Base-by-base conservation (phyloP, 2,113 vertebrate genomes). In the Sinocyclocheilus grahami region DNA sequence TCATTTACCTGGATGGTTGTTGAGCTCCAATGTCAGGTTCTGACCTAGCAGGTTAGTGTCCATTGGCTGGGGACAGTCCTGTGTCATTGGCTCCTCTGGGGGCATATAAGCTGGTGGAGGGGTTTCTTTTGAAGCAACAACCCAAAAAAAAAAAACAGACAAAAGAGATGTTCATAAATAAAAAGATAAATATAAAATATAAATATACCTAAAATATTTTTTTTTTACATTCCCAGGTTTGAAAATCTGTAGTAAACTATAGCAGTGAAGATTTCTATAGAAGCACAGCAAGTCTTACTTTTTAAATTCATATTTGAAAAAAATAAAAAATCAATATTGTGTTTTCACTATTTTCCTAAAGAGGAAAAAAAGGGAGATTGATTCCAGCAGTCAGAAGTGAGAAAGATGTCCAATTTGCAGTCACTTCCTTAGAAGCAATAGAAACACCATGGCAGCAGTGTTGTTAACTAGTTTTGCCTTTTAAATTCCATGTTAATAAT, bases 91-190 rank as follows among this genome's bases (percentile, higher is more conserved):
- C 93, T 99, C 98, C 93, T 99, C 98, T 0, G 97, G 96, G 89
- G 98, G 97, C 94, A 99, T 95, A 91, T 99, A 99, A 87, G 97
- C 98, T 91, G 98, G 98, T 67, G 98, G 97, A 3, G 98, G 98
- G 0, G 98, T 98, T 92, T 99, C 98, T 91, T 96, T 95, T 95
- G 87, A 88, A 89, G 72, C 88, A 46, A 85, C 20, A 87, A 16
- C 20, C 60, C 55, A 67, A 42, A 51, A 46, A 46, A 46, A 48
- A 48, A 51, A 78, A 37, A 42, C 6, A 77, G n/a, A n/a, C 9
- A 77, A 30, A 53, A 78, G 1, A 51, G 8, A 55, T 18, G 0
- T 53, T 53, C 16, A 71, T 53, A 24, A 22, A 22, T 46, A 22
- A 22, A 3, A 63, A 39, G 39, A 63, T 27, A 24, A 67, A 77